Evolutionary conservation across 2,888 invertebrate genomes (phyloP).

Genomic region (Zygogramma bicolorata): DNA sequence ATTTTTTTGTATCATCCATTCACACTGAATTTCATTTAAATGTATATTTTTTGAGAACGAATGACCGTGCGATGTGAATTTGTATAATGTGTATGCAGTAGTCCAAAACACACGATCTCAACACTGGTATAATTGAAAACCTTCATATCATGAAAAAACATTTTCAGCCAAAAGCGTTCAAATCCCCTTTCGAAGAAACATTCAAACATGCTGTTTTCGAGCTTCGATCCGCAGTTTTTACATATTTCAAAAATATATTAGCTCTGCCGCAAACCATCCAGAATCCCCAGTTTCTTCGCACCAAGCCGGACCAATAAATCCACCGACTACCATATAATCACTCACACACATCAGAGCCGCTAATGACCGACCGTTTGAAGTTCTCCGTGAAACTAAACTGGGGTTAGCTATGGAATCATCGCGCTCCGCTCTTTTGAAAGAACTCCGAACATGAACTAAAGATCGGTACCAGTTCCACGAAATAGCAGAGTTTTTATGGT

Average conservation of each 20-base stretch:
- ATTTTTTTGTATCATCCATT: no score
- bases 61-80: no score
- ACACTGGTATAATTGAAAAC: no score
- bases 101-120: no score
- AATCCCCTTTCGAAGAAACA: no score
- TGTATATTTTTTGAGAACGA: no score
- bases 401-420: neutral
- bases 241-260: neutral
- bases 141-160: no score
- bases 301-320: neutral
- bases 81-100: no score
- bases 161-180: no score
- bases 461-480: constrained; percentile 58
- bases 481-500: constrained; percentile 52
- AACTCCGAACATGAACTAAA: constrained; percentile 50
- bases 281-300: neutral
- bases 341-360: neutral
- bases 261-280: neutral
- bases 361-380: neutral
- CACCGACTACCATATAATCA: constrained; percentile 17
- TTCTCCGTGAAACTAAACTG: neutral
- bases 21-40: no score
- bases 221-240: no score
- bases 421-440: constrained; percentile 48
- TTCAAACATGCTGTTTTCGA: no score